Evolutionary conservation across 53 echinoderm and acorn worm species (phyloP), one percentile per base, ranked within the genome.

Genomic region (Actinopyga echinites): DNA sequence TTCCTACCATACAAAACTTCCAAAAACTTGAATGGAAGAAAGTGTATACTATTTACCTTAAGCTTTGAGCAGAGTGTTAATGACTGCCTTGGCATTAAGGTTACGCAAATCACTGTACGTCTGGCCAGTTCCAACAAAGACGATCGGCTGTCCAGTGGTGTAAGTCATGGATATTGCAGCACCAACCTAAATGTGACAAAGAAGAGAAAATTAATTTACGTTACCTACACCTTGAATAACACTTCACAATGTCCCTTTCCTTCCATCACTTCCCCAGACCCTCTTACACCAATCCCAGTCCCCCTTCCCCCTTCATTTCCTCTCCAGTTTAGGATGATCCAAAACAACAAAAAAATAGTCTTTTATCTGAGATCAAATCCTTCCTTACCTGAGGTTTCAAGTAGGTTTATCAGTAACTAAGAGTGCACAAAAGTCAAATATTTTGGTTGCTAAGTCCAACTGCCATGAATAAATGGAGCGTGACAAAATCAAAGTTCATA

Each of bases 151-250:
- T 57, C 97, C 97, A 30, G 97, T 97, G 83, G 93, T 97, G 82
- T 97, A 97, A 42, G 97, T 97, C 97, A 97, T 97, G 2, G 97
- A 97, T 19, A 97, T 97, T 30, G 97, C 97, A 12, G 97, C 97
- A 30, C 96, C 96, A 37, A 96, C 96, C 96, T 96, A 57, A 56
- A 49, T 34, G 12, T 75, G 40, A 73, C 32, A 11, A 57, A 61
- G 25, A 57, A 61, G 25, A 21, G 65, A 30, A 34, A 43, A 21
- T 31, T 34, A 21, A 20, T 10, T 15, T 13, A 17, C 17, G 49
- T 49, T 49, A 49, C 26, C 13, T 62, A 30, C 26, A 21, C n/a
- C 31, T 62, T 10, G 3, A 10, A 10, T 22, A 0, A 62, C 15
- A 4, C 15, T 22, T 24, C 10, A 30, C 21, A 9, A 28, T 13